Conservation (phyloP, 2,797 vertebrate species). For the Sandelia bainsii region DNA sequence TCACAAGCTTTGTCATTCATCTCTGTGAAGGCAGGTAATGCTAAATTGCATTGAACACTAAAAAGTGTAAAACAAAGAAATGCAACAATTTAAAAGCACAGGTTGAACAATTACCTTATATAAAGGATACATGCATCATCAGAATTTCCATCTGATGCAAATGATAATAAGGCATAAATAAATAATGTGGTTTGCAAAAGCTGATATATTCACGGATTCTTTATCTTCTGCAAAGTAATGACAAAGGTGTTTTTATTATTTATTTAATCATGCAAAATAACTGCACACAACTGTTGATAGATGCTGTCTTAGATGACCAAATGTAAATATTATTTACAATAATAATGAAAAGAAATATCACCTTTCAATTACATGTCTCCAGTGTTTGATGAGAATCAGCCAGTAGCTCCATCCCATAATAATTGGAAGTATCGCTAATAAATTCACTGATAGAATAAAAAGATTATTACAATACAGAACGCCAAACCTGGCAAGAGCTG, state of each 20-base stretch:
- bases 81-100: not conserved
- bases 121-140: not conserved
- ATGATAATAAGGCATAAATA: constrained; percentile 9
- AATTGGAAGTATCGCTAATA: not conserved
- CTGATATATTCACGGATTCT: constrained; percentile 7
- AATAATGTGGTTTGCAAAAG: not conserved
- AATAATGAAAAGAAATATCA: not conserved
- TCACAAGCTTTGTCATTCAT: not conserved
- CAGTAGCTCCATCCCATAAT: not conserved
- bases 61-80: not conserved
- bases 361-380: not conserved
- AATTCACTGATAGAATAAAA: not conserved
- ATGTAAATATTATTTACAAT: constrained; percentile 6
- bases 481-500: constrained; percentile 17
- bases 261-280: constrained; percentile 8
- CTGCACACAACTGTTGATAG: not conserved
- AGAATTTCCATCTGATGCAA: not conserved
- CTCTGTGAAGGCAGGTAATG: not conserved
- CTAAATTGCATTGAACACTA: not conserved
- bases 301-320: not conserved
- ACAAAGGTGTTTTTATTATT: not conserved
- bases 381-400: not conserved
- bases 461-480: no score
- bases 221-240: not conserved
- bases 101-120: not conserved